Base-by-base conservation (phyloP, 2,888 invertebrate species). In the Patella caerulea region DNA sequence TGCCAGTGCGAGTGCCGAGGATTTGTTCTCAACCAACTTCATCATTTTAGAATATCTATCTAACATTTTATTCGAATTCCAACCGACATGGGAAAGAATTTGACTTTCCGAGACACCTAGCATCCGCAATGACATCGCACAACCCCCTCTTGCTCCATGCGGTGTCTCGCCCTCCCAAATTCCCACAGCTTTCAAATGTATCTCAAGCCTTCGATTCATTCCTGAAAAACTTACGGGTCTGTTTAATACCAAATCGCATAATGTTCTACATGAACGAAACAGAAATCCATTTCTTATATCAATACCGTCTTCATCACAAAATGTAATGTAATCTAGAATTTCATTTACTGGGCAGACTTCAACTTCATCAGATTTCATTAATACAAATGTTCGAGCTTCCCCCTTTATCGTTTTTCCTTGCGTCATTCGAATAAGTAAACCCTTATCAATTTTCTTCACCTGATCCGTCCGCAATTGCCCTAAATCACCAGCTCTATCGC, bases 401-500 rank as follows among this genome's bases (percentile, higher is more conserved):
- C 56, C 56, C 17, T 56, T 56, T 17, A 59, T 59, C 17, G 19
- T 19, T 59, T 59, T 59, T n/a, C 59, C 59, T 19, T 59, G 5
- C 17, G 19, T 59, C 59, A 59, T 59, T 17, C 11, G 17, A n/a
- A 59, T 19, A 2, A 59, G 19, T n/a, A 59, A 75, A 59, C 12
- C 53, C 52, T 74, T 11, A 59, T 59, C 56, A 24, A 59, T 56
- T 29, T 59, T 11, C 59, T 59, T 15, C 59, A n/a, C n/a, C n/a
- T n/a, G n/a, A n/a, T n/a, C n/a, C n/a, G n/a, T n/a, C n/a, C n/a
- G n/a, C n/a, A 74, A 56, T 52, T 52, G 53, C 65, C 74, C 74
- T 72, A 78, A 53, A 78, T 74, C 53, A 70, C 74, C 78, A 73
- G 76, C 71, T 70, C 69, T 65, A 24, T 56, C 76, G 78, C 76